Conservation (phyloP, 2,797 vertebrate genomes). For the Gallinago solitaria region DNA sequence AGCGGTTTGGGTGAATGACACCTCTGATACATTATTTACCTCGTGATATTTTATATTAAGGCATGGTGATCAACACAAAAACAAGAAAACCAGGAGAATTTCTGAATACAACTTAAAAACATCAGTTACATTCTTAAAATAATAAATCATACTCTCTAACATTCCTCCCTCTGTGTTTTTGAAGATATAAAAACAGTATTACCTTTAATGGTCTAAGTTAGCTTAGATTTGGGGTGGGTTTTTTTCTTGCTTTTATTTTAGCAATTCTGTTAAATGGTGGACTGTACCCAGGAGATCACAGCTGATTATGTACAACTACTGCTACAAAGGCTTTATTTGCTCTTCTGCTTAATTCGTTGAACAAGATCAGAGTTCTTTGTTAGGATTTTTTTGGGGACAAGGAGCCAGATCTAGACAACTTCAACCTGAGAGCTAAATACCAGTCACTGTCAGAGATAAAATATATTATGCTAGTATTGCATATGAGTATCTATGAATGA, state of each 20-base stretch:
- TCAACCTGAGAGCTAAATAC: background rate
- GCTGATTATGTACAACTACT: background rate
- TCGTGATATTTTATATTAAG: background rate
- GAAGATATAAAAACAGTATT: background rate
- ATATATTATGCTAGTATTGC: background rate
- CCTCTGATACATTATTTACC: background rate
- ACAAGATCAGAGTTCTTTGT: background rate
- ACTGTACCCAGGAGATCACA: background rate
- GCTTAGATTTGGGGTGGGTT: background rate
- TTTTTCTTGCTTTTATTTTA: background rate
- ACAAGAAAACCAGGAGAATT: background rate
- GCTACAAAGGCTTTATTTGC: background rate
- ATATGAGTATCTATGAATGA: background rate
- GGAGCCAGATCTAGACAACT: background rate
- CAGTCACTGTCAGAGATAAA: background rate
- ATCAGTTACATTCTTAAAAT: background rate
- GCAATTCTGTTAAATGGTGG: background rate
- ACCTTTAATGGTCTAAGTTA: background rate
- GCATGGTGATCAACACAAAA: accelerated
- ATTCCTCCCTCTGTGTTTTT: background rate
- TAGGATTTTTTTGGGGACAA: background rate
- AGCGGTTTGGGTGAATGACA: background rate
- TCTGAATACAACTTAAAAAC: background rate
- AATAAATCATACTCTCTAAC: background rate
- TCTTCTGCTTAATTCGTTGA: background rate